Evolutionary conservation across 2,113 vertebrate genomes (phyloP), one percentile per base, ranked within the genome.

Genomic region (Uria lomvia): DNA sequence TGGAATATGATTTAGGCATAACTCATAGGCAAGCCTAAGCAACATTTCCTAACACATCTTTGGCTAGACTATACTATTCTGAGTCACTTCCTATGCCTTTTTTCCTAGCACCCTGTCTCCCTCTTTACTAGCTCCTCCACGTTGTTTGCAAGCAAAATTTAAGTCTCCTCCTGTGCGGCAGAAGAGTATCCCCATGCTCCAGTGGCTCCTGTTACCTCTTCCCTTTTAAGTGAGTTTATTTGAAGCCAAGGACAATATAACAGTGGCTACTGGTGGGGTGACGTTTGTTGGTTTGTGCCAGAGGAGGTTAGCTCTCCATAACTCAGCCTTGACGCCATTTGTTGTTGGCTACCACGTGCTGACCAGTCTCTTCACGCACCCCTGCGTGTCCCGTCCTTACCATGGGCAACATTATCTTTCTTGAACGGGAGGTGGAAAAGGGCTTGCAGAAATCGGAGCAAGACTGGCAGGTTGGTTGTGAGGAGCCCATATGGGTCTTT

Each of bases 221-320:
- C 30, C 10, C 22, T 59, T 78, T 19, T 40, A 80, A 70, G 32
- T 45, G 60, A 20, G 4, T 55, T 82, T 43, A 20, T 56, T 22
- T 76, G 49, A 90, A 86, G 42, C 43, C 56, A 81, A 84, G 43
- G 30, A 19, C 55, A 32, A 11, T 9, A 2, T 26, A 55, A 15
- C 4, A 23, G 55, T 15, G 45, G 50, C 32, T 68, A 6, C 43
- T 30, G 20, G 6, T 45, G 68, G 16, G 12, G 21, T 49, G 62
- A 58, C 1, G 3, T 34, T n/a, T 0, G 0, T 4, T 23, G 55
- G 8, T 59, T 49, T 74, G 42, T 32, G 42, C 18, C 34, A 56
- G 75, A 13, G 63, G 27, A 67, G 49, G 10, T 47, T 47, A 52
- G 49, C 53, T 72, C 14, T 53, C 34, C 12, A 1, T 47, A 62